Conservation (phyloP, 1,140 invertebrate species). For the Chelonus insularis region DNA sequence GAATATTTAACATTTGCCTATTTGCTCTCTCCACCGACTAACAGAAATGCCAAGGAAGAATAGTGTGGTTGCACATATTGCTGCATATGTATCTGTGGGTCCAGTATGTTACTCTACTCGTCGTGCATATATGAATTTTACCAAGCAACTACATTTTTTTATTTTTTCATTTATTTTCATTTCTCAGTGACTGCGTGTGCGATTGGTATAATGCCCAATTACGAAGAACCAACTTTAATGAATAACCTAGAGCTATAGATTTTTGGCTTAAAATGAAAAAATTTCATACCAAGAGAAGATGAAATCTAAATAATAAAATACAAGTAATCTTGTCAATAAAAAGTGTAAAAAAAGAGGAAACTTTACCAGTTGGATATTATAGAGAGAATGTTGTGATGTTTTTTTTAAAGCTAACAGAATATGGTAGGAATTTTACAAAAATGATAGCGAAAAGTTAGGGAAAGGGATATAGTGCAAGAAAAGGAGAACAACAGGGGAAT, state of each 20-base stretch:
- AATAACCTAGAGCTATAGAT: too few relatives aligned
- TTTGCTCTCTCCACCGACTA: constrained; percentile 3
- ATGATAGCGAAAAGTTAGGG: neutral
- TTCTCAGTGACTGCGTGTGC: too few relatives aligned
- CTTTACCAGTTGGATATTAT: too few relatives aligned
- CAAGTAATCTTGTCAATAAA: too few relatives aligned
- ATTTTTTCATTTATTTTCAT: neutral
- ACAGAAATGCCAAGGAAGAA: constrained; percentile 18
- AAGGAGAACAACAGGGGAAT: neutral
- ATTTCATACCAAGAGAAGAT: too few relatives aligned
- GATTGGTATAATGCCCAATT: too few relatives aligned
- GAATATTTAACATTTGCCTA: constrained; percentile 29
- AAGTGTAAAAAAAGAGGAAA: too few relatives aligned
- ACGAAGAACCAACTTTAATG: too few relatives aligned
- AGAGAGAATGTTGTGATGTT: neutral
- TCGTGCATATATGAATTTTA: constrained; percentile 20
- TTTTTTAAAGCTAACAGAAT: neutral
- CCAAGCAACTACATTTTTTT: neutral
- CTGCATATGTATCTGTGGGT: constrained; percentile 16
- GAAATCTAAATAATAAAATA: too few relatives aligned
- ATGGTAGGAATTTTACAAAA: constrained; percentile 26
- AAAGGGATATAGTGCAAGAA: neutral
- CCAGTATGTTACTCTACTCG: constrained; percentile 5
- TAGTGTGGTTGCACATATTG: constrained; percentile 25
- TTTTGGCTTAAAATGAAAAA: too few relatives aligned